Evolutionary conservation across 2,797 vertebrate species (phyloP).

Genomic region (Malurus leucopterus): DNA sequence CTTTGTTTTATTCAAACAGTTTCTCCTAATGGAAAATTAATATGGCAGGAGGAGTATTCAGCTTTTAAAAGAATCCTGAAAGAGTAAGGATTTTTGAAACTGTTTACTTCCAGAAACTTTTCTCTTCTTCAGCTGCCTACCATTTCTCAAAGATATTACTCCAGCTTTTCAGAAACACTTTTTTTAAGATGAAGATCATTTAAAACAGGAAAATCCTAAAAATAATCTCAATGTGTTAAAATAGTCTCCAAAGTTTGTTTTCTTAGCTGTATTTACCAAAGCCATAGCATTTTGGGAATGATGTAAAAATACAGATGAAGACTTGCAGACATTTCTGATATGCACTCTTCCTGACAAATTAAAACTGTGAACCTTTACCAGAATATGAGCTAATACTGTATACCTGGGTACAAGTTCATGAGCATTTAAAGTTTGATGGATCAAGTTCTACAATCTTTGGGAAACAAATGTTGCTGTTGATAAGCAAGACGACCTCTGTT

Average conservation of each 20-base stretch:
- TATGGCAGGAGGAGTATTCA: background rate
- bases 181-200: background rate
- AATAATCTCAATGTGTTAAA: background rate
- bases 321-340: background rate
- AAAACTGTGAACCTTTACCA: background rate
- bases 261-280: conserved; percentile 3
- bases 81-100: background rate
- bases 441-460: background rate
- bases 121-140: background rate
- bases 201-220: conserved; percentile 12
- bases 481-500: background rate
- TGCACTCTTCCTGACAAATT: background rate
- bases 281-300: background rate
- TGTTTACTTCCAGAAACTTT: background rate
- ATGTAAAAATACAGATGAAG: background rate
- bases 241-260: background rate
- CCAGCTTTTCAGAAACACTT: background rate
- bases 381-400: background rate
- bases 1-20: background rate
- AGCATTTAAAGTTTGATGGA: background rate
- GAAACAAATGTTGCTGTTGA: background rate
- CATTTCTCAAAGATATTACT: background rate
- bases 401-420: background rate
- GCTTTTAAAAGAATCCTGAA: background rate
- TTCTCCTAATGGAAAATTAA: background rate